Percentiles rank a stretch among this genome's conserved stretches.
Evolutionary conservation across 1,140 invertebrate genomes (phyloP).

Genomic region (Drosophila micromelanica): DNA sequence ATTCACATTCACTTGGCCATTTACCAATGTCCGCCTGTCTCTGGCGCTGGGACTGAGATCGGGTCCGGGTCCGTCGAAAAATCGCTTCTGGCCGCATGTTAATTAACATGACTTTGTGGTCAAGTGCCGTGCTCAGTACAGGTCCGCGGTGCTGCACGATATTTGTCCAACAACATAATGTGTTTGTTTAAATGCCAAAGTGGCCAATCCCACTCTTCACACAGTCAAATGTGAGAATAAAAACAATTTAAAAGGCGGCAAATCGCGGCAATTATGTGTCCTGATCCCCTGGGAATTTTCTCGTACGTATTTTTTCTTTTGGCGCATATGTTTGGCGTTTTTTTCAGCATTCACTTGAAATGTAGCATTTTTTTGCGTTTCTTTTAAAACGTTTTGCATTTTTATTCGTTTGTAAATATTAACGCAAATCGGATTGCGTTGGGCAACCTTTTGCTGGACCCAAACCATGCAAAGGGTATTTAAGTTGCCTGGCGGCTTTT

Average conservation of each 20-base stretch:
- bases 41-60: constrained; percentile 4
- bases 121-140: constrained; percentile 31
- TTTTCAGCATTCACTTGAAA: neutral
- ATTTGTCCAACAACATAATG: constrained; percentile 77
- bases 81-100: constrained; percentile 60
- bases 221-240: constrained; percentile 41
- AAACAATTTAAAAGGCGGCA: constrained; percentile 72
- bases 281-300: constrained; percentile 49
- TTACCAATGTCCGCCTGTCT: constrained; percentile 20
- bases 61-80: neutral
- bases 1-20: constrained; percentile 36
- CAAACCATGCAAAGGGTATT: constrained; percentile 21
- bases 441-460: neutral
- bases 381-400: constrained; percentile 5
- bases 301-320: constrained; percentile 15
- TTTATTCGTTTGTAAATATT: constrained; percentile 20
- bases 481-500: constrained; percentile 56
- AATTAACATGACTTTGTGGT: constrained; percentile 81
- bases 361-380: constrained; percentile 18
- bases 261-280: constrained; percentile 73
- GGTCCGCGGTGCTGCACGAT: constrained; percentile 37
- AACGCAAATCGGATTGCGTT: constrained; percentile 55
- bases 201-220: constrained; percentile 31
- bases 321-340: constrained; percentile 8
- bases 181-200: constrained; percentile 71